Conservation (phyloP, 2,888 invertebrate species). For the Pherbina coryleti region DNA sequence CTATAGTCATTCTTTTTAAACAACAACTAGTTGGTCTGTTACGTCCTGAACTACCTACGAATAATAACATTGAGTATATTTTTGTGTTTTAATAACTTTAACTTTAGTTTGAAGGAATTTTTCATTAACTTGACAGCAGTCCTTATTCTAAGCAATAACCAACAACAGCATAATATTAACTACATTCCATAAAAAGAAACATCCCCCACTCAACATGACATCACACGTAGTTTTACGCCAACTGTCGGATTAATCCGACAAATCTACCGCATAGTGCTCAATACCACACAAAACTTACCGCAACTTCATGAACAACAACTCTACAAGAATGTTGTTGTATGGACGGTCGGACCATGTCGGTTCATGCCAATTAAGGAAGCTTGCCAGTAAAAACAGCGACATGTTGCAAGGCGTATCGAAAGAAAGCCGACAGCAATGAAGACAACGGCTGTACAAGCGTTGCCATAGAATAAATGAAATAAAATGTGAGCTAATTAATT, state of each 20-base stretch:
- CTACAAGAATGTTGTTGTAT: neutral
- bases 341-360: neutral
- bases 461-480: constrained; percentile 29
- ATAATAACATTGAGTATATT: no score
- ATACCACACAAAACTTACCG: constrained; percentile 13
- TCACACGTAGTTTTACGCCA: neutral
- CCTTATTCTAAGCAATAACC: no score
- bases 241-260: constrained; percentile 32
- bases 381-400: neutral
- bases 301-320: neutral
- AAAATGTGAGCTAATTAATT: constrained; percentile 33
- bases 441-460: neutral
- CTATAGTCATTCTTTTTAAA: no score
- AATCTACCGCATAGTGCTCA: constrained; percentile 22
- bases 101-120: no score
- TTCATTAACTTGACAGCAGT: no score
- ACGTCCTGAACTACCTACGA: no score
- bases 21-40: no score
- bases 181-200: no score
- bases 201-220: no score
- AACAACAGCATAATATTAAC: no score
- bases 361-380: no score
- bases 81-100: no score
- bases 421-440: neutral
- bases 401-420: neutral